These are phyloP conservation scores for Hycleus phaleratus DNA, from an alignment of 1,140 invertebrate genomes.

Conservation along the genomic window DNA sequence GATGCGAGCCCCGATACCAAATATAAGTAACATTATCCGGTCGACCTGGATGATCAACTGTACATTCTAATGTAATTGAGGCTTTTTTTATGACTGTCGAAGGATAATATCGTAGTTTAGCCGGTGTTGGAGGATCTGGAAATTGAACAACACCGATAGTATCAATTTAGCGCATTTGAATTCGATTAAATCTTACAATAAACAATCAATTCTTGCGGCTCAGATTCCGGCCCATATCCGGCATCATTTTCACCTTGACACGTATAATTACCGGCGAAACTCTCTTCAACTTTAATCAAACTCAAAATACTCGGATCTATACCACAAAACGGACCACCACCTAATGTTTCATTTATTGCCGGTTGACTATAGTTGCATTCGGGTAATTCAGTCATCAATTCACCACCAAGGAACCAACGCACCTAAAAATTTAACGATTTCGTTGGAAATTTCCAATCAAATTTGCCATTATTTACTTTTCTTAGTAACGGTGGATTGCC, in stretches of 20 bases:
- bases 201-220: conserved; percentile 63
- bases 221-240: conserved; percentile 72
- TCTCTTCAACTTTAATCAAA: conserved; percentile 69
- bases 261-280: conserved; percentile 87
- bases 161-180: not conserved
- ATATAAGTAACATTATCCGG: conserved; percentile 65
- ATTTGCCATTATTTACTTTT: conserved; percentile 45
- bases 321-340: conserved; percentile 55
- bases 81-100: conserved; percentile 72
- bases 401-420: conserved; percentile 71
- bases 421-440: conserved; percentile 28
- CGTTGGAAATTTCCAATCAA: not conserved
- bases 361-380: conserved; percentile 58
- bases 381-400: conserved; percentile 74
- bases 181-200: conserved; percentile 54
- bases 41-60: conserved; percentile 69
- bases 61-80: conserved; percentile 68
- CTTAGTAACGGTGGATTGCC: conserved; percentile 59
- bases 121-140: conserved; percentile 31
- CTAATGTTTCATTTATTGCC: conserved; percentile 22
- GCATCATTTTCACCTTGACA: conserved; percentile 80
- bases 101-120: conserved; percentile 37
- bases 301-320: conserved; percentile 78
- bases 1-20: conserved; percentile 69
- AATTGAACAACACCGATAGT: conserved; percentile 1